These are phyloP conservation scores for Lutraria lutraria DNA, from an alignment of 2,888 invertebrate species.

Conservation along the genomic window DNA sequence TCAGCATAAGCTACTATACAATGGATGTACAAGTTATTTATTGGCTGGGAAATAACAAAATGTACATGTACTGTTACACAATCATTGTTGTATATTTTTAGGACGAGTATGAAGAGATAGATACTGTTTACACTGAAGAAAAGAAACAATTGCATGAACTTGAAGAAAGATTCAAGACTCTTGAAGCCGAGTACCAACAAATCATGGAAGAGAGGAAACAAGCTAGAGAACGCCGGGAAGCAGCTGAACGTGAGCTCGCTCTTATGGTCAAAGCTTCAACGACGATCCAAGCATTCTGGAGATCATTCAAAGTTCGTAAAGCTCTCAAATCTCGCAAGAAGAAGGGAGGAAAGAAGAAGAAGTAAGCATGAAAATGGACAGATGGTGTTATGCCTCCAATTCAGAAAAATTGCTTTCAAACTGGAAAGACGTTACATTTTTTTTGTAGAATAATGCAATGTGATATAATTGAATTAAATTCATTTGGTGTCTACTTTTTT, in stretches of 20 bases:
- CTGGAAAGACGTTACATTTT: background rate
- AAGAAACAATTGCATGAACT: slow-evolving; percentile 86
- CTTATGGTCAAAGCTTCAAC: slow-evolving; percentile 85
- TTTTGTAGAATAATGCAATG: background rate
- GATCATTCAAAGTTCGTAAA: slow-evolving; percentile 87
- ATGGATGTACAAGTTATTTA: background rate
- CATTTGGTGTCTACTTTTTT: background rate
- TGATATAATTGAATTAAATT: background rate
- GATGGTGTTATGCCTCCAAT: background rate
- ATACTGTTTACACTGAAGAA: slow-evolving; percentile 86
- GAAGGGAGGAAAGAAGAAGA: slow-evolving; percentile 82
- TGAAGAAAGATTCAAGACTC: slow-evolving; percentile 86
- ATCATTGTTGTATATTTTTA: slow-evolving; percentile 48
- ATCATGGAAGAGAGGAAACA: slow-evolving; percentile 86
- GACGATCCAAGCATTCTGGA: slow-evolving; percentile 87
- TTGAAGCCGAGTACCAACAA: slow-evolving; percentile 85
- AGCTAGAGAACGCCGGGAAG: slow-evolving; percentile 85
- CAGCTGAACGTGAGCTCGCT: slow-evolving; percentile 85
- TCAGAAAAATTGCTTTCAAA: slow-evolving; percentile 3
- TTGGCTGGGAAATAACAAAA: background rate
- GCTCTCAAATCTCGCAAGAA: slow-evolving; percentile 85
- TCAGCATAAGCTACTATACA: background rate
- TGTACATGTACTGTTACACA: too few relatives aligned
- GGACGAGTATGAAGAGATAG: slow-evolving; percentile 86
- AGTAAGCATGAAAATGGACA: slow-evolving; percentile 26